A percentile compares a stretch with the other conserved stretches of the same genome.
Evolutionary conservation across 1,140 invertebrate species (phyloP).

Genomic region (Ceratosolen fusciceps): DNA sequence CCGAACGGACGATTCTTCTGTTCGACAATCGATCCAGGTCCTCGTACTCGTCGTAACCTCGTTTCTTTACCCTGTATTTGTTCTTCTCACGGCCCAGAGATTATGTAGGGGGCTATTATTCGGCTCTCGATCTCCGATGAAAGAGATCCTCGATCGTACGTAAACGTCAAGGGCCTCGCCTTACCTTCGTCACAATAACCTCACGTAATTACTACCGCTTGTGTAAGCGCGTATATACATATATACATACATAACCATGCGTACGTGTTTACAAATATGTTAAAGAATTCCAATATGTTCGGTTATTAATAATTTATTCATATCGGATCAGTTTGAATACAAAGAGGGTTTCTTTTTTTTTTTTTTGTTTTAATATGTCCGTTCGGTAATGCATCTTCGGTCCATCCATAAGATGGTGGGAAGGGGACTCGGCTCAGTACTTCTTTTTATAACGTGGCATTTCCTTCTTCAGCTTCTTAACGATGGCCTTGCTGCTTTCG

Average conservation of each 20-base stretch:
- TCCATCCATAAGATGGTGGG: not conserved
- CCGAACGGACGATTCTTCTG: too few species aligned
- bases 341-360: conserved; percentile 34
- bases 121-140: too few species aligned
- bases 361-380: not conserved
- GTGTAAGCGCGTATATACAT: conserved; percentile 8
- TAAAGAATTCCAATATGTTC: conserved; percentile 54
- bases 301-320: too few species aligned
- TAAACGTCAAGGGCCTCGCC: too few species aligned
- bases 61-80: too few species aligned
- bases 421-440: not conserved
- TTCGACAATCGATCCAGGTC: too few species aligned
- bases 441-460: not conserved
- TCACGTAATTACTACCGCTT: conserved; percentile 25
- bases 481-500: not conserved
- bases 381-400: not conserved
- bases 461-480: not conserved
- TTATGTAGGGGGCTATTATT: too few species aligned
- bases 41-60: too few species aligned
- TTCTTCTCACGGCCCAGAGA: too few species aligned
- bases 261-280: conserved; percentile 6
- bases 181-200: too few species aligned
- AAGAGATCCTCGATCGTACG: too few species aligned
- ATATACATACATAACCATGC: conserved; percentile 51
- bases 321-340: conserved; percentile 48